Percentiles rank a stretch among this genome's conserved stretches.
phyloP scores from a whole-genome alignment of 1,140 invertebrate species.

The Caerostris extrusa region DNA sequence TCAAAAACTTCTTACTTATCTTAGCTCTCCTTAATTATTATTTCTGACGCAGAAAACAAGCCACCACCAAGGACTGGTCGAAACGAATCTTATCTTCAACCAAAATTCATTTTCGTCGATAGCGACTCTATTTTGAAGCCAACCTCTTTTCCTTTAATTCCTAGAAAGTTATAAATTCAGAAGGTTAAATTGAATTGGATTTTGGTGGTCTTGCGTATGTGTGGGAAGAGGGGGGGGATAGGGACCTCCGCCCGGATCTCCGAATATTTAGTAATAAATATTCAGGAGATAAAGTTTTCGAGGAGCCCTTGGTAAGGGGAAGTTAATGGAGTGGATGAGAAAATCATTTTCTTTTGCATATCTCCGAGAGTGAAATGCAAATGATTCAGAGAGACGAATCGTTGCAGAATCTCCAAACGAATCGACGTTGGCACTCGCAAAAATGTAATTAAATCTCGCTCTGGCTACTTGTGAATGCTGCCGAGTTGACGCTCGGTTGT shows the following conservation, averaged over 20 bases:
- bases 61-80: too few species aligned
- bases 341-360: slow-evolving; percentile 33
- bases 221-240: neutral
- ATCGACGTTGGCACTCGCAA: neutral
- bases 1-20: too few species aligned
- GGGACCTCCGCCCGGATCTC: neutral
- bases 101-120: neutral
- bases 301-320: neutral
- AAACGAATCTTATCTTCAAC: neutral
- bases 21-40: too few species aligned
- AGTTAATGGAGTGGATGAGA: slow-evolving; percentile 22
- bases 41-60: too few species aligned
- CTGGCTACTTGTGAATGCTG: neutral
- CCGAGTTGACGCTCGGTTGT: neutral
- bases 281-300: neutral
- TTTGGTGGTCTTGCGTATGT: neutral
- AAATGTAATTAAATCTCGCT: slow-evolving; percentile 29
- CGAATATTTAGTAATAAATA: slow-evolving; percentile 52
- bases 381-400: slow-evolving; percentile 8
- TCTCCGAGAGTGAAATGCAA: slow-evolving; percentile 25
- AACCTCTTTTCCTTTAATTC: neutral
- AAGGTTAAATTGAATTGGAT: slow-evolving; percentile 43
- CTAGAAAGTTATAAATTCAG: slow-evolving; percentile 19
- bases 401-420: neutral
- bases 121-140: neutral